A percentile compares a stretch with the other conserved stretches of the same genome.
Evolutionary conservation across 2,888 invertebrate genomes (phyloP).

Genomic region (Poecilus cupreus): DNA sequence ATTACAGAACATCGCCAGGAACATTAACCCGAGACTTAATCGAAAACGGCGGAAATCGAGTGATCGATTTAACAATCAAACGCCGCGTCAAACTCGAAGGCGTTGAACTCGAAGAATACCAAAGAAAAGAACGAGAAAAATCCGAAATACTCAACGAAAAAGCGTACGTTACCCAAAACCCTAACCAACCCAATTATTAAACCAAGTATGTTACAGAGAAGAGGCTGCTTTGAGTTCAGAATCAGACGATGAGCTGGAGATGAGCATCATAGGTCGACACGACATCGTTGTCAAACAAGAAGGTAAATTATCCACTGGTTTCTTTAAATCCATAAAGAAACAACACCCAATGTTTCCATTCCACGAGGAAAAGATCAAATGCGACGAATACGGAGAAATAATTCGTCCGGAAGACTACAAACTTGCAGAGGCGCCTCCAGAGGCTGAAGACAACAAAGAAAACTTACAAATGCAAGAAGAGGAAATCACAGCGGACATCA

Average conservation of each 20-base stretch:
- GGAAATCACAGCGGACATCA: conserved; percentile 75
- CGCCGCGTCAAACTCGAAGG: conserved; percentile 85
- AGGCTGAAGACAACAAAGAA: conserved; percentile 82
- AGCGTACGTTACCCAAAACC: conserved; percentile 69
- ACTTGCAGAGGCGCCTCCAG: conserved; percentile 82
- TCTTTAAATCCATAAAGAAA: conserved; percentile 91
- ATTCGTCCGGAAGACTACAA: conserved; percentile 95
- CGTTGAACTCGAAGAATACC: conserved; percentile 84
- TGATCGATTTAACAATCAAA: conserved; percentile 82
- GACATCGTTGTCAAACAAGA: conserved; percentile 90
- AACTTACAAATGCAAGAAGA: conserved; percentile 80
- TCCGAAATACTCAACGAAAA: conserved; percentile 65
- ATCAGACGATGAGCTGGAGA: conserved; percentile 89
- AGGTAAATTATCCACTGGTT: conserved; percentile 78
- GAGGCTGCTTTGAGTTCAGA: conserved; percentile 85
- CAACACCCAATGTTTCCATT: conserved; percentile 98
- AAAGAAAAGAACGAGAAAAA: conserved; percentile 79
- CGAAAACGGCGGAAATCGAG: conserved; percentile 84
- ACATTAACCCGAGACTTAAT: conserved; percentile 87
- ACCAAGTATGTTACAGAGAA: conserved; percentile 73
- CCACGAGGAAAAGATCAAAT: conserved; percentile 91
- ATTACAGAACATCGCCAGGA: conserved; percentile 83
- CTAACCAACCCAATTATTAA: too few relatives aligned
- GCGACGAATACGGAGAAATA: conserved; percentile 97
- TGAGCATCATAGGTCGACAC: conserved; percentile 90